phyloP scores from a whole-genome alignment of 2,797 vertebrate species.

The Protonibea diacanthus region DNA sequence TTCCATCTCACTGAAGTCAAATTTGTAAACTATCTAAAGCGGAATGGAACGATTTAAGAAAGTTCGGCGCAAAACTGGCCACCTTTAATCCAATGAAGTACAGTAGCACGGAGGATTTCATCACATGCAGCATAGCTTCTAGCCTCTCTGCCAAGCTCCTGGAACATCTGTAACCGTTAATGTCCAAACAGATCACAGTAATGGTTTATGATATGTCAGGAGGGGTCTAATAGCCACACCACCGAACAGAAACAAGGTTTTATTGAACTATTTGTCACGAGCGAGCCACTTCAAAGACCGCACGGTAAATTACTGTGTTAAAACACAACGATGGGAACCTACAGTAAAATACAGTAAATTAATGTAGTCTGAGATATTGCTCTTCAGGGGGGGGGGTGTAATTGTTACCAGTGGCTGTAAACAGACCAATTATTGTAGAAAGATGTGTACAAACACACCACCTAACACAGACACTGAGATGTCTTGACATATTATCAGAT shows the following conservation, averaged over 20 bases:
- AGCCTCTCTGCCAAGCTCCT: slow-evolving; percentile 22
- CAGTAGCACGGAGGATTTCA: slow-evolving; percentile 17
- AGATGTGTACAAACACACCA: slow-evolving; percentile 15
- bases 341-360: slow-evolving; percentile 33
- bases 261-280: slow-evolving; percentile 56
- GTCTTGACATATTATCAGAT: slow-evolving; percentile 46
- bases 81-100: slow-evolving; percentile 29
- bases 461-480: slow-evolving; percentile 22
- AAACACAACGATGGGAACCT: slow-evolving; percentile 16
- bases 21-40: slow-evolving; percentile 10
- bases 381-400: slow-evolving; percentile 21
- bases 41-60: slow-evolving; percentile 4
- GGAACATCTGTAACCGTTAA: slow-evolving; percentile 49
- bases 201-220: slow-evolving; percentile 49
- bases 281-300: slow-evolving; percentile 28
- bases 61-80: not conserved
- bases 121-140: slow-evolving; percentile 7
- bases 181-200: slow-evolving; percentile 46
- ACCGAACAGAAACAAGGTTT: slow-evolving; percentile 49
- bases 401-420: slow-evolving; percentile 31
- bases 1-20: not conserved
- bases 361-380: slow-evolving; percentile 41
- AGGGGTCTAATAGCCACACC: slow-evolving; percentile 36
- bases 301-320: slow-evolving; percentile 40
- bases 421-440: not conserved